Base-by-base conservation (phyloP, 2,113 vertebrate species). In the Thunnus thynnus region DNA sequence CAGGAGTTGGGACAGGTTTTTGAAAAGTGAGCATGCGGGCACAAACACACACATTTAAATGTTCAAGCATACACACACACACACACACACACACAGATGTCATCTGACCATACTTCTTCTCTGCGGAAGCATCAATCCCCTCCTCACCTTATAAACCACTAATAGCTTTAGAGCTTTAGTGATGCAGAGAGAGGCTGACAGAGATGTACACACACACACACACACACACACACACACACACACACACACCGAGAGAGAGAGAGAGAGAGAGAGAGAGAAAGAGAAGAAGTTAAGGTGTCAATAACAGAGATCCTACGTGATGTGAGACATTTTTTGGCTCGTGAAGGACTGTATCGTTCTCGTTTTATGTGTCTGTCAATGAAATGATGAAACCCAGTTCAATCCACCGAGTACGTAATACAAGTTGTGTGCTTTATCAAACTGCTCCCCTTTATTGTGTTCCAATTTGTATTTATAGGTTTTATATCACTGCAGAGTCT, bases 61-160 rank as follows among this genome's bases (percentile, higher is more conserved):
- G 27, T 14, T 32, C 27, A 60, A 13, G 10, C 60, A 41, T 17
- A 41, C 3, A 41, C 20, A 27, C 16, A 58, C 22, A 47, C n/a
- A 56, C n/a, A 56, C 27, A 82, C 51, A 20, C 44, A 65, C 30
- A 32, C 0, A 32, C 5, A 41, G 7, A 41, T 2, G 7, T 3
- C 17, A 44, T 30, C n/a, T 14, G 4, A 66, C 57, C 32, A 47
- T 46, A 32, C 8, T 52, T 30, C 30, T 57, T 60, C 16, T 66
- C 32, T 5, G 27, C 30, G 55, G 52, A 72, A 22, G 48, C 36
- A 51, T 55, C 52, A 52, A n/a, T 32, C 12, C 68, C 47, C 30
- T 60, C 36, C 41, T 27, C 56, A 71, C 30, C 48, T 61, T 16
- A 67, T 51, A 60, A 76, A 76, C 12, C 18, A 6, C 22, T 46